These are phyloP conservation scores for Tarsius wallacei DNA, from an alignment of 2,797 vertebrate species.

Conservation along the genomic window DNA sequence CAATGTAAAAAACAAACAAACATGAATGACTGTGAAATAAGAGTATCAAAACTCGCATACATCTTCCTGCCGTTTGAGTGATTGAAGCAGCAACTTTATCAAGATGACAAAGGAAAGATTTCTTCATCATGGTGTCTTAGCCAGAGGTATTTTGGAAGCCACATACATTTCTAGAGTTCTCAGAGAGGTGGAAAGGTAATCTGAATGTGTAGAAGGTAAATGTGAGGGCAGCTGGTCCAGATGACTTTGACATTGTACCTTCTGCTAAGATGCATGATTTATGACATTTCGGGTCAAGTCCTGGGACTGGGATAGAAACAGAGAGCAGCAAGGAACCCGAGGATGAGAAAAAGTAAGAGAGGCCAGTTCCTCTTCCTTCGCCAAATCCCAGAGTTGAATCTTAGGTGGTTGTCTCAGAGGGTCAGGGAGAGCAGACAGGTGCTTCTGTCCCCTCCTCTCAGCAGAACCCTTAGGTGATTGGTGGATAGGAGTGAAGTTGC, in stretches of 20 bases:
- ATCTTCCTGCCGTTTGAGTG: neutral
- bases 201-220: neutral
- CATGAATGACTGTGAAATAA: neutral
- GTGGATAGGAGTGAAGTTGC: neutral
- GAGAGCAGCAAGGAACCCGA: slow-evolving; percentile 19
- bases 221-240: neutral
- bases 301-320: neutral
- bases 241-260: neutral
- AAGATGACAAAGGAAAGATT: neutral
- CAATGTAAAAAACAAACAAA: neutral
- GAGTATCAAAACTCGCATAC: neutral
- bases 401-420: neutral
- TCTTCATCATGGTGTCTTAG: neutral
- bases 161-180: neutral
- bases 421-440: neutral
- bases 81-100: neutral
- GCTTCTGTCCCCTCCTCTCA: too few relatives aligned
- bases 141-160: neutral
- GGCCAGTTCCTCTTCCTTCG: slow-evolving; percentile 49
- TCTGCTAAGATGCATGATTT: neutral
- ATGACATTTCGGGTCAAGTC: neutral
- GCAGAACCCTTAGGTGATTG: neutral
- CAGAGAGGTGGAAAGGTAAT: neutral
- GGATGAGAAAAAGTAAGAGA: slow-evolving; percentile 17
- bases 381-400: neutral